These are phyloP conservation scores for Caenorhabditis panamensis DNA, from an alignment of 2,888 invertebrate genomes.

Conservation along the genomic window DNA sequence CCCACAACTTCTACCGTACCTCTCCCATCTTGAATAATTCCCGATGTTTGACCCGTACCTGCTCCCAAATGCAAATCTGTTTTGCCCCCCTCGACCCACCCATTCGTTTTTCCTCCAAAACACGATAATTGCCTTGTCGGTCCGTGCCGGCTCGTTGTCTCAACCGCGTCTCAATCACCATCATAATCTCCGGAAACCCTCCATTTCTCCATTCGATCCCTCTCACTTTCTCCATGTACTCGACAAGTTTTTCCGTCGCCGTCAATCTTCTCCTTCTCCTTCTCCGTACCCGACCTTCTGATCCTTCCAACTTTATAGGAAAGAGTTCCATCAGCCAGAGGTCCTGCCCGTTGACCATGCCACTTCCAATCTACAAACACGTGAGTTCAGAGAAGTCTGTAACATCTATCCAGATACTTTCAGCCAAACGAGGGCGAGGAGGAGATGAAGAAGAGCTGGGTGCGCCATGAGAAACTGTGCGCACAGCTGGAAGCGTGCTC, in stretches of 20 bases:
- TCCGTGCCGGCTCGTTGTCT: conserved; percentile 10
- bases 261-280: background rate
- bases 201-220: conserved; percentile 11
- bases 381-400: conserved; percentile 10
- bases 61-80: background rate
- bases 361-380: conserved; percentile 58
- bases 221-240: conserved; percentile 6
- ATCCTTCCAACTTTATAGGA: background rate
- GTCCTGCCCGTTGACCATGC: conserved; percentile 32
- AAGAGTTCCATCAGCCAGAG: background rate
- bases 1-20: background rate
- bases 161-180: conserved; percentile 46
- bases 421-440: conserved; percentile 63
- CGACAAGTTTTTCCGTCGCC: background rate
- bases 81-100: background rate
- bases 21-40: background rate
- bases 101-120: conserved; percentile 8
- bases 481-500: conserved; percentile 64
- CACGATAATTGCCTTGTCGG: conserved; percentile 31
- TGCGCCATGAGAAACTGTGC: conserved; percentile 64
- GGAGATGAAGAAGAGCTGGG: conserved; percentile 67
- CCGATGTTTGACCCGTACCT: conserved; percentile 5
- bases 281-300: too few relatives aligned
- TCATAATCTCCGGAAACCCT: conserved; percentile 49
- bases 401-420: conserved; percentile 2